These are phyloP conservation scores for Urosaurus nigricauda DNA, from an alignment of 2,797 vertebrate genomes.

Conservation along the genomic window DNA sequence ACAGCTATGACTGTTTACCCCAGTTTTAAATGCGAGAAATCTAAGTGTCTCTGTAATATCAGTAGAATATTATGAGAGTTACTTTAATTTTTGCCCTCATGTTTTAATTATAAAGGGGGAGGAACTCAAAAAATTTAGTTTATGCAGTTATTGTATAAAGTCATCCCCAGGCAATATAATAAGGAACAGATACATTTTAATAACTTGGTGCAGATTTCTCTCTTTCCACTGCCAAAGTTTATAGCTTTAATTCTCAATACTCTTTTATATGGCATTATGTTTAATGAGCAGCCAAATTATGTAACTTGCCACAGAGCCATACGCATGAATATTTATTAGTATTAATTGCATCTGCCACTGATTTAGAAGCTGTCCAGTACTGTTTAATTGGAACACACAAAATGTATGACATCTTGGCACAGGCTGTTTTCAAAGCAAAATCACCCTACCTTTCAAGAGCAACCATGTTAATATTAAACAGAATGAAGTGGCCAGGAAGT, in stretches of 20 bases:
- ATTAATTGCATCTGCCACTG: constrained; percentile 26
- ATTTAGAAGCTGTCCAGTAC: constrained; percentile 9
- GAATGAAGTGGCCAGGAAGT: not conserved
- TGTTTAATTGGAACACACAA: constrained; percentile 2
- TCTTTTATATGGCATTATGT: constrained; percentile 18
- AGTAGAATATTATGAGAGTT: not conserved
- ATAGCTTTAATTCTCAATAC: constrained; percentile 14
- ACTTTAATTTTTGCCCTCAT: not conserved
- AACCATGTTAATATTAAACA: constrained; percentile 7
- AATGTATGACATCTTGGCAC: constrained; percentile 1
- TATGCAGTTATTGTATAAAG: constrained; percentile 15
- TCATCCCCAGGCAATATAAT: constrained; percentile 14
- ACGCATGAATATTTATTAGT: constrained; percentile 39
- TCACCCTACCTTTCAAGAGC: not conserved
- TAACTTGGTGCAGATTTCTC: not conserved
- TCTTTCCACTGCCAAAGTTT: constrained; percentile 21
- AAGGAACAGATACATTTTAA: constrained; percentile 4
- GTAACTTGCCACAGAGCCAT: constrained; percentile 25
- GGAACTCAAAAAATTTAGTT: not conserved
- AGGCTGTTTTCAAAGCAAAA: constrained; percentile 6
- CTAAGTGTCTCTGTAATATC: not conserved
- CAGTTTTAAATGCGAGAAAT: not conserved
- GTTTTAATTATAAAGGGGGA: constrained; percentile 4
- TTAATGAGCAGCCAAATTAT: constrained; percentile 27
- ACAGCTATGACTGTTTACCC: not conserved